phyloP scores from a whole-genome alignment of 1,140 invertebrate species.

The Drosophila baimaii region DNA sequence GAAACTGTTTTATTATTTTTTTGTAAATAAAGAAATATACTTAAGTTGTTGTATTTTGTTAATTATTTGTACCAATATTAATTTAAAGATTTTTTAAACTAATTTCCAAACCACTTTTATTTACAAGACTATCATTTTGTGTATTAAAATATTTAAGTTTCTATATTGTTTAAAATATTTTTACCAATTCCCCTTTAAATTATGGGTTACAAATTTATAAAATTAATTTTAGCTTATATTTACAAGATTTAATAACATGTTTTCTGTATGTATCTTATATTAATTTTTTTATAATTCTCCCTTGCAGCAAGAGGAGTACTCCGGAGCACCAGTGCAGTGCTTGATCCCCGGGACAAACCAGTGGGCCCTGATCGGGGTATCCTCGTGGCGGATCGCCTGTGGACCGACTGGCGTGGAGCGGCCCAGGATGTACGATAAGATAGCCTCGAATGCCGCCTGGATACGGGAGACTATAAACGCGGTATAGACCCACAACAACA shows the following conservation, averaged over 20 bases:
- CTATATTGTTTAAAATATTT: too few relatives aligned
- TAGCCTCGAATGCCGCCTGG: slow-evolving; percentile 92
- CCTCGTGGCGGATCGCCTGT: slow-evolving; percentile 93
- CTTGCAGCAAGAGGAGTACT: slow-evolving; percentile 91
- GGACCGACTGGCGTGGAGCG: slow-evolving; percentile 88
- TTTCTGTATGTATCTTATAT: background rate
- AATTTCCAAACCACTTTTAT: background rate
- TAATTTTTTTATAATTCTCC: slow-evolving; percentile 1
- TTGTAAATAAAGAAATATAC: too few relatives aligned
- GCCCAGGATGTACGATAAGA: slow-evolving; percentile 92
- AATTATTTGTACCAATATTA: too few relatives aligned
- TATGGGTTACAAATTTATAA: too few relatives aligned
- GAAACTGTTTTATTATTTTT: slow-evolving; percentile 8
- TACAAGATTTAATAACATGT: too few relatives aligned
- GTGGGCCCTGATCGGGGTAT: slow-evolving; percentile 91
- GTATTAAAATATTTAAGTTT: too few relatives aligned
- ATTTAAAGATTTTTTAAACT: too few relatives aligned
- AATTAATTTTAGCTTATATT: too few relatives aligned
- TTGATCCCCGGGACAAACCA: slow-evolving; percentile 87
- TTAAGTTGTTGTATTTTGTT: too few relatives aligned
- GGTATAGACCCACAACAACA: slow-evolving; percentile 44
- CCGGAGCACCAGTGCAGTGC: slow-evolving; percentile 93
- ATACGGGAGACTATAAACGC: slow-evolving; percentile 88
- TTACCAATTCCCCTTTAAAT: too few relatives aligned
- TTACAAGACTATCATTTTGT: background rate